These are phyloP conservation scores for Argopecten irradians DNA, from an alignment of 1,140 invertebrate genomes.

Conservation along the genomic window DNA sequence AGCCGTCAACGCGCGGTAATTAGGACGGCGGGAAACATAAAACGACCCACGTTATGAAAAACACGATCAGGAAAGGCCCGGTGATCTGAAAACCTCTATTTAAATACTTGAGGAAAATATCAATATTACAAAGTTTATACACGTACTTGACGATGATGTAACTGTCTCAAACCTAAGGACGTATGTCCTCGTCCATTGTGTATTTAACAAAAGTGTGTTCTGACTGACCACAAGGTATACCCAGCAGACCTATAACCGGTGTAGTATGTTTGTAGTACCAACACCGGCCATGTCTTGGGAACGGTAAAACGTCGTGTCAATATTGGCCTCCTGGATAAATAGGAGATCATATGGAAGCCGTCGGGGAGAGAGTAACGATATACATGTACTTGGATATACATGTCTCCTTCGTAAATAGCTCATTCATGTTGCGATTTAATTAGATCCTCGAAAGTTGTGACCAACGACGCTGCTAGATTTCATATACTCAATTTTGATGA, in stretches of 20 bases:
- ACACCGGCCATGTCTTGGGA: not conserved
- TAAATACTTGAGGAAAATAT: not conserved
- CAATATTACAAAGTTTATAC: not conserved
- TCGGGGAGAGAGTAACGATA: not conserved
- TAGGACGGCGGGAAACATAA: too few species aligned
- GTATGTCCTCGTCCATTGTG: not conserved
- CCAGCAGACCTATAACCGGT: not conserved
- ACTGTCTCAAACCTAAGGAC: not conserved
- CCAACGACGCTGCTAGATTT: too few species aligned
- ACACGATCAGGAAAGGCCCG: not conserved
- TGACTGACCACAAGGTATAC: not conserved
- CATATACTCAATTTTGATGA: too few species aligned
- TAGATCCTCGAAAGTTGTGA: too few species aligned
- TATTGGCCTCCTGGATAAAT: not conserved
- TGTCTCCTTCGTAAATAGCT: too few species aligned
- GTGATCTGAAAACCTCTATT: not conserved
- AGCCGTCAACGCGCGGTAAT: too few species aligned
- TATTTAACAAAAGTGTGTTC: not conserved
- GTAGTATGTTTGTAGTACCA: not conserved
- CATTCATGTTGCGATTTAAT: too few species aligned
- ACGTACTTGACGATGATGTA: not conserved
- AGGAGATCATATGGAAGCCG: not conserved
- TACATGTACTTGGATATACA: too few species aligned
- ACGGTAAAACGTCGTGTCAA: not conserved
- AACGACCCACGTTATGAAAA: too few species aligned